Conservation (phyloP, 2,113 vertebrate genomes). For the Aspidoscelis tigris region DNA sequence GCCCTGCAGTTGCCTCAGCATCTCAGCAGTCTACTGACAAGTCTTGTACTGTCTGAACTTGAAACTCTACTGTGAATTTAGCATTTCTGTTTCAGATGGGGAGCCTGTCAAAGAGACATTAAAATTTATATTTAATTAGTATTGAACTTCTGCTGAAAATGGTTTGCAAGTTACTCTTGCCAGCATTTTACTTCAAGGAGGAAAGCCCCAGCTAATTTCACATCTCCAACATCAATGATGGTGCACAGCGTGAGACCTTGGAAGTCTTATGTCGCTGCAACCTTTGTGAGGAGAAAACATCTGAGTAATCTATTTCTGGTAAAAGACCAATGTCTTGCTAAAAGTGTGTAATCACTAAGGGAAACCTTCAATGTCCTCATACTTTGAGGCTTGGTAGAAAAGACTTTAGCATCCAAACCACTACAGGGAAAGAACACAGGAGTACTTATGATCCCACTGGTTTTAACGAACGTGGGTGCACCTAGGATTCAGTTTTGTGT, state of each 20-base stretch:
- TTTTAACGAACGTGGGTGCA: constrained; percentile 66
- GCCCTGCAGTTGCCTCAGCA: constrained; percentile 84
- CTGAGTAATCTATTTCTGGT: constrained; percentile 25
- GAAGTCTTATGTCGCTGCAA: constrained; percentile 60
- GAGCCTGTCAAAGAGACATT: constrained; percentile 45
- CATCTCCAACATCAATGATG: not conserved
- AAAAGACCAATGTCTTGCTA: constrained; percentile 40
- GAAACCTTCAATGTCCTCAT: constrained; percentile 46
- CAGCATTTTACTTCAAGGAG: constrained; percentile 52
- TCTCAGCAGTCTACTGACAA: constrained; percentile 91
- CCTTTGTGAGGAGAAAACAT: constrained; percentile 52
- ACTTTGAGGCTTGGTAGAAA: constrained; percentile 63
- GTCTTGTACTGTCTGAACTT: constrained; percentile 88
- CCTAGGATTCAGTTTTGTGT: constrained; percentile 62
- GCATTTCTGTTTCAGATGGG: constrained; percentile 45
- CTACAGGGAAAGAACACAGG: constrained; percentile 63
- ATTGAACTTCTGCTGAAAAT: constrained; percentile 63
- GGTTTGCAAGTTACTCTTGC: constrained; percentile 62
- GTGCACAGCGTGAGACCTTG: constrained; percentile 11
- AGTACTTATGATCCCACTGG: constrained; percentile 70
- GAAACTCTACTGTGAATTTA: constrained; percentile 40
- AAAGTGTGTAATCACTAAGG: constrained; percentile 27
- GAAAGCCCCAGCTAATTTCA: constrained; percentile 31
- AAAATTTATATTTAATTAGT: constrained; percentile 62
- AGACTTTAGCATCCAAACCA: constrained; percentile 68